Evolutionary conservation across 1,140 invertebrate species (phyloP), one percentile per base, ranked within the genome.

Genomic region (Sycophaga agraensis): DNA sequence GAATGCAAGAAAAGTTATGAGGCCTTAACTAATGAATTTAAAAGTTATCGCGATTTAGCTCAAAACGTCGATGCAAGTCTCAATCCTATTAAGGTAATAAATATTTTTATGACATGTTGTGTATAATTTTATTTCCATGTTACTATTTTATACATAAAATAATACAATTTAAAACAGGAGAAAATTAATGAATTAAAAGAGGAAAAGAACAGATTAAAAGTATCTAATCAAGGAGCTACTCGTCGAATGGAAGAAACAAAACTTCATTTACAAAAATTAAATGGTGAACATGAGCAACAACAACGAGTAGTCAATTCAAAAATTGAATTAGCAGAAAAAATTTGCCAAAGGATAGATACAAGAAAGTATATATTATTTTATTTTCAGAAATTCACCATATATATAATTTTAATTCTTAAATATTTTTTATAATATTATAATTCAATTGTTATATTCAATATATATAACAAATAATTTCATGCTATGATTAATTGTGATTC

Each of bases 321-420:
- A 5, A 39, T 70, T 14, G 49, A 37, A 16, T 66, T 74, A 31
- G 82, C 82, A 28, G 64, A 70, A 35, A 66, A 65, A 51, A 62
- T 75, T 31, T 82, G 81, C 43, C 61, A 73, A 0, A 74, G 82
- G 59, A 73, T 84, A 17, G 66, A 80, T 0, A 80, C 79, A 12
- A 68, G 74, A 2, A 81, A 77, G 83, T 82, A 65, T 6, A 31
- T 6, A 6, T 31, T 31, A 31, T 6, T 31, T 31, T 31, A 31
- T 6, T 31, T 31, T 31, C 28, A 31, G 11, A 11, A 11, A 6
- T 31, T 31, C 28, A 31, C 4, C 28, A 3, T 22, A 35, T 50
- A 14, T 37, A 5, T 37, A 9, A 31, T 21, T 50, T 19, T 26
- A 34, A 50, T 14, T 35, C 28, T 49, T 1, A 17, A 17, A 48